Conservation (phyloP, 1,140 invertebrate genomes). For the Babylonia areolata region DNA sequence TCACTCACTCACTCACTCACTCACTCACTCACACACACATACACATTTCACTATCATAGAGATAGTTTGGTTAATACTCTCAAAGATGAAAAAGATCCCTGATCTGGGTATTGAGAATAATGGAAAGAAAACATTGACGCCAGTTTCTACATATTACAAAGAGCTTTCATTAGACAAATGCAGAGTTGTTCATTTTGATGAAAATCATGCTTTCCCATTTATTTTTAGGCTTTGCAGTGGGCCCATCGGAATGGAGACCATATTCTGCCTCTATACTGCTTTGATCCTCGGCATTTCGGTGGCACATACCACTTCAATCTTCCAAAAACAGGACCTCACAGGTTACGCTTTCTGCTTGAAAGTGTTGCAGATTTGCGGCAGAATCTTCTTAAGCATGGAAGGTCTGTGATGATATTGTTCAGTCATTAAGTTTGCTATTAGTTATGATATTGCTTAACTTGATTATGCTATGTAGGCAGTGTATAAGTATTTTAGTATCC, state of each 20-base stretch:
- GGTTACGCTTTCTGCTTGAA: conserved; percentile 70
- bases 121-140: neutral
- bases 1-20: neutral
- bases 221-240: conserved; percentile 54
- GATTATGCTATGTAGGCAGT: too few relatives aligned
- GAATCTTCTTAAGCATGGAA: conserved; percentile 58
- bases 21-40: neutral
- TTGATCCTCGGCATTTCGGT: conserved; percentile 72
- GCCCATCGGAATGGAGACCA: conserved; percentile 53
- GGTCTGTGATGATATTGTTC: conserved; percentile 39
- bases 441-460: too few relatives aligned
- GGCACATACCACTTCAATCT: conserved; percentile 70
- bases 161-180: too few relatives aligned
- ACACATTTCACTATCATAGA: too few relatives aligned
- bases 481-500: too few relatives aligned
- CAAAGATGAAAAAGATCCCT: too few relatives aligned
- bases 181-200: too few relatives aligned
- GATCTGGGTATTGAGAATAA: too few relatives aligned
- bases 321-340: conserved; percentile 72
- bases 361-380: conserved; percentile 65
- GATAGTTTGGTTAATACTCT: too few relatives aligned
- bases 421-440: too few relatives aligned
- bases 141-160: neutral
- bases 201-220: neutral
- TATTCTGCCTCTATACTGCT: conserved; percentile 74